Evolutionary conservation across 2,888 invertebrate species (phyloP).

Genomic region (Rhagophthalmus giganteus): DNA sequence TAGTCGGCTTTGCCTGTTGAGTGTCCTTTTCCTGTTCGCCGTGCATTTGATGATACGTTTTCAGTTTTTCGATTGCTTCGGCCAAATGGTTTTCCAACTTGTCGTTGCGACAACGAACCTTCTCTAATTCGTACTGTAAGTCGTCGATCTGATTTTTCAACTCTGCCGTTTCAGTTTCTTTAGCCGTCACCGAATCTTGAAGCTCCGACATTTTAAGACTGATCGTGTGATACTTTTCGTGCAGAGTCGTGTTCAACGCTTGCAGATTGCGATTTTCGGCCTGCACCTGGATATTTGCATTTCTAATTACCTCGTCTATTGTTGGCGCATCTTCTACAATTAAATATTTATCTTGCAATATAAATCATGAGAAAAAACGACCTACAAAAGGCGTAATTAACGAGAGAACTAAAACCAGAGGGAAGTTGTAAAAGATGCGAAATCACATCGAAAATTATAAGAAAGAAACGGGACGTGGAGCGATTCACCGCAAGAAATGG

Average conservation of each 20-base stretch:
- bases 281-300: conserved; percentile 85
- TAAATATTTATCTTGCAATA: neutral
- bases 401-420: neutral
- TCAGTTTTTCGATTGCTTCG: conserved; percentile 89
- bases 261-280: conserved; percentile 91
- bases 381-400: neutral
- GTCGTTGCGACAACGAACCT: conserved; percentile 85
- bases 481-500: too few species aligned
- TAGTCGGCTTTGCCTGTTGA: conserved; percentile 47
- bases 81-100: conserved; percentile 91
- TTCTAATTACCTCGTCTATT: conserved; percentile 81
- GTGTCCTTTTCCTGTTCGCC: conserved; percentile 67
- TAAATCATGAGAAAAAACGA: neutral
- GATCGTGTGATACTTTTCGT: conserved; percentile 91
- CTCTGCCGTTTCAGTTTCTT: conserved; percentile 94
- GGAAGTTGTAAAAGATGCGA: too few species aligned
- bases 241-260: conserved; percentile 84
- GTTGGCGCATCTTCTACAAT: conserved; percentile 65
- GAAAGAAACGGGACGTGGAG: too few species aligned
- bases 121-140: conserved; percentile 87
- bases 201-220: conserved; percentile 86
- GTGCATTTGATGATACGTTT: conserved; percentile 79
- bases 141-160: conserved; percentile 95
- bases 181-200: conserved; percentile 84
- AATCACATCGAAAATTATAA: too few species aligned